Evolutionary conservation across 2,113 vertebrate species (phyloP).

Genomic region (Peromyscus californicus): DNA sequence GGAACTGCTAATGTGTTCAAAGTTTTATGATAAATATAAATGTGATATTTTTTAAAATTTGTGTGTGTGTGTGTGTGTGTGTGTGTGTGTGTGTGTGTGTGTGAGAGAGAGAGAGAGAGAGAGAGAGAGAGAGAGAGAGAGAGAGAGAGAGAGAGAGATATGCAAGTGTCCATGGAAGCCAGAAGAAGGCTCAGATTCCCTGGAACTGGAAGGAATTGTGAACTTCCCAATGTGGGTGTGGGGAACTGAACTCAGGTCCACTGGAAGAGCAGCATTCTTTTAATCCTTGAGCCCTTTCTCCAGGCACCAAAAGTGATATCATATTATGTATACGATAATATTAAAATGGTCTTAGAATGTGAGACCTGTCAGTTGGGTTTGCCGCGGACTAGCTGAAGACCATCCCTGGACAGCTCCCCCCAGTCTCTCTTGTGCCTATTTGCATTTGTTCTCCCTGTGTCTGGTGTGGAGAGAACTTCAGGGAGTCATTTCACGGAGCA

Average conservation of each 20-base stretch:
- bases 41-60: not conserved
- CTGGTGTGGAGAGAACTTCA: not conserved
- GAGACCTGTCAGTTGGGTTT: slow-evolving; percentile 9
- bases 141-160: not conserved
- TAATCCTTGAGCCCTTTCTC: not conserved
- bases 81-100: not conserved
- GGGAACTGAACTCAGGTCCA: not conserved
- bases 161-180: not conserved
- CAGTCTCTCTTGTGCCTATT: not conserved
- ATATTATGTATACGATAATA: not conserved
- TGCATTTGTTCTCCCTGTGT: not conserved
- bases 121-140: not conserved
- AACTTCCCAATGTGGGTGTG: not conserved
- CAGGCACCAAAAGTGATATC: not conserved
- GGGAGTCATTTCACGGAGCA: slow-evolving; percentile 22
- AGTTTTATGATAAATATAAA: slow-evolving; percentile 32
- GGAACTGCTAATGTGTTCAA: not conserved
- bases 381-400: not conserved
- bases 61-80: not conserved
- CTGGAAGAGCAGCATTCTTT: no score
- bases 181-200: not conserved
- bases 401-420: not conserved
- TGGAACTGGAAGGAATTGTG: not conserved
- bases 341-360: slow-evolving; percentile 36
- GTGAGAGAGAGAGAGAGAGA: not conserved